Conservation (phyloP, 1,140 invertebrate genomes). For the Harlomillsia oculata region DNA sequence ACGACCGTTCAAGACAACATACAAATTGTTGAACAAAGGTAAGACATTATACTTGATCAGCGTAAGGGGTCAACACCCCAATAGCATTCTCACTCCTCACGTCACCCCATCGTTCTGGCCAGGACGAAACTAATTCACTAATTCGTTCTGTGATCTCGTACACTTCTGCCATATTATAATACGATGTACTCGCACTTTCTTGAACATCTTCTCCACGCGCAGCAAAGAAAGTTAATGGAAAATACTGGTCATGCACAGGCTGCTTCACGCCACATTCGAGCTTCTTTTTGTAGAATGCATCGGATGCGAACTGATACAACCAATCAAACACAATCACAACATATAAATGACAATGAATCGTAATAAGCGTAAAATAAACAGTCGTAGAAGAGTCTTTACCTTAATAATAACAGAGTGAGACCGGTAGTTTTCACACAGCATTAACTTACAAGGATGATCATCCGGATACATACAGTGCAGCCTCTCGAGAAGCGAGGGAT, state of each 20-base stretch:
- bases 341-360: neutral
- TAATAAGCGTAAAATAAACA: neutral
- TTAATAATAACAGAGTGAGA: constrained; percentile 72
- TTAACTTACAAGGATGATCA: constrained; percentile 65
- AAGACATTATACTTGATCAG: constrained; percentile 60
- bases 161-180: constrained; percentile 74
- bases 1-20: neutral
- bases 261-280: constrained; percentile 29
- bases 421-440: constrained; percentile 76
- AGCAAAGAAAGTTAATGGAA: constrained; percentile 63
- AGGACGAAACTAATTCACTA: constrained; percentile 43
- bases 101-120: constrained; percentile 45
- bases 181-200: constrained; percentile 72
- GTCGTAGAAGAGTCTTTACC: constrained; percentile 34
- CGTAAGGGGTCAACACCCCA: constrained; percentile 56
- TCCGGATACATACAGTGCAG: constrained; percentile 68
- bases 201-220: constrained; percentile 64
- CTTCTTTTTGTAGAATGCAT: constrained; percentile 32
- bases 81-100: constrained; percentile 43
- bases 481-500: constrained; percentile 67
- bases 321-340: neutral
- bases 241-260: constrained; percentile 26
- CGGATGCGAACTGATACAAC: constrained; percentile 30
- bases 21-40: neutral
- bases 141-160: constrained; percentile 44